Base-by-base conservation (phyloP, 2,888 invertebrate genomes). In the Anodontia alba region DNA sequence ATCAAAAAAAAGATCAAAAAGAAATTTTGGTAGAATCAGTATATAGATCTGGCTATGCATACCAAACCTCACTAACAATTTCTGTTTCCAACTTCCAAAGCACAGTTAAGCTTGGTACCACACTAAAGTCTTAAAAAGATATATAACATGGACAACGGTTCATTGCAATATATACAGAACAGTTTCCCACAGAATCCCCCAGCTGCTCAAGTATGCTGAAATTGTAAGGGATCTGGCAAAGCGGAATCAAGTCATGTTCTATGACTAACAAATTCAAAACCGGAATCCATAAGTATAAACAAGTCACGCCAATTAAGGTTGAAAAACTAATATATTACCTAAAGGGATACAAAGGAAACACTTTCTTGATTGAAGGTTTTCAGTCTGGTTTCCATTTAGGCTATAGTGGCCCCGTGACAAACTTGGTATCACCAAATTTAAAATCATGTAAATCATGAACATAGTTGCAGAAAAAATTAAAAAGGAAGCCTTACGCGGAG, bases 321-420 rank as follows among this genome's bases (percentile, higher is more conserved):
- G 62, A 62, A 12, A 33, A 17, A 10, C 62, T 62, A 3, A 62
- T 17, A 17, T 33, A 62, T 15, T 33, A 17, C n/a, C 23, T 62
- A 17, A 17, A 10, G 1, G 54, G 26, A 2, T 54, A 54, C 26
- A 7, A 54, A 29, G 26, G 26, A 17, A 31, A 62, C 10, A 20
- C 2, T 5, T 33, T 17, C 20, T 7, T 69, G 2, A 29, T 26
- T 29, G 7, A 26, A 15, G 69, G 43, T 26, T 69, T 69, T 43
- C 12, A 1, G 1, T 10, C 0, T 26, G 81, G 81, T 36, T 81
- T 81, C 38, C 46, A 62, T 3, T 51, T 81, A 36, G 78, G 77
- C 23, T 81, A 31, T 36, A 31, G 7, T 3, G 81, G 81, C n/a
- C 74, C 74, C 0, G n/a, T 51, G 31, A 5, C 15, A 0, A 7